Evolutionary conservation across 2,888 invertebrate species (phyloP).

Genomic region (Neoaliturus tenellus): DNA sequence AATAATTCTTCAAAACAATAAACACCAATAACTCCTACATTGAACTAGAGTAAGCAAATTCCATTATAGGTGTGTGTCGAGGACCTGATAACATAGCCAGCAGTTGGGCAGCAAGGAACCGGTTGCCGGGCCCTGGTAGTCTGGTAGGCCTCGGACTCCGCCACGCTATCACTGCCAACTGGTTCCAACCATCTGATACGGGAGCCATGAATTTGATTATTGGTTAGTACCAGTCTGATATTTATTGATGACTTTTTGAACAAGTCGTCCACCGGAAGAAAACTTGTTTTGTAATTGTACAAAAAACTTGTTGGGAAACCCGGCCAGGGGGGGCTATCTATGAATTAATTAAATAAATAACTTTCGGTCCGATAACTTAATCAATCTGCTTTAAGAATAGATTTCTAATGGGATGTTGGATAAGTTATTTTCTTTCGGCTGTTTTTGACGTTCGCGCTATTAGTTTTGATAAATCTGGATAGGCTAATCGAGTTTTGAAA

Average conservation of each 20-base stretch:
- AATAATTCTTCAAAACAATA: background rate
- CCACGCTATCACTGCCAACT: background rate
- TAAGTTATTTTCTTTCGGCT: no score
- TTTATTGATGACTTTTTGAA: slow-evolving; percentile 30
- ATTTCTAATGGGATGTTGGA: no score
- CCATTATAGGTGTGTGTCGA: no score
- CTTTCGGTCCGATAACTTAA: background rate
- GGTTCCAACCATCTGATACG: background rate
- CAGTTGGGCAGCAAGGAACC: background rate
- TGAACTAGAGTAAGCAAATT: background rate
- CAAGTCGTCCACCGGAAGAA: slow-evolving; percentile 24
- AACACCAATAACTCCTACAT: background rate
- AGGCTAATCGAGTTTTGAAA: no score
- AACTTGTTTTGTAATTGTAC: slow-evolving; percentile 30
- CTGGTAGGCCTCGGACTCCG: slow-evolving; percentile 37
- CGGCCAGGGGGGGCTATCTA: background rate
- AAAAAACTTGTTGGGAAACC: background rate
- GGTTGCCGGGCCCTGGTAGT: slow-evolving; percentile 4
- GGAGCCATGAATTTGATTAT: slow-evolving; percentile 24
- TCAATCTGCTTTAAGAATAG: slow-evolving; percentile 1
- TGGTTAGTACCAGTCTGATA: slow-evolving; percentile 19
- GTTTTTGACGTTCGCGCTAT: no score
- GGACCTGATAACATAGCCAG: no score
- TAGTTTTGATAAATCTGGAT: no score
- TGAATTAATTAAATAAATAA: background rate